Evolutionary conservation across 2,113 vertebrate genomes (phyloP), one percentile per base, ranked within the genome.

Genomic region (Myiagra hebetior): DNA sequence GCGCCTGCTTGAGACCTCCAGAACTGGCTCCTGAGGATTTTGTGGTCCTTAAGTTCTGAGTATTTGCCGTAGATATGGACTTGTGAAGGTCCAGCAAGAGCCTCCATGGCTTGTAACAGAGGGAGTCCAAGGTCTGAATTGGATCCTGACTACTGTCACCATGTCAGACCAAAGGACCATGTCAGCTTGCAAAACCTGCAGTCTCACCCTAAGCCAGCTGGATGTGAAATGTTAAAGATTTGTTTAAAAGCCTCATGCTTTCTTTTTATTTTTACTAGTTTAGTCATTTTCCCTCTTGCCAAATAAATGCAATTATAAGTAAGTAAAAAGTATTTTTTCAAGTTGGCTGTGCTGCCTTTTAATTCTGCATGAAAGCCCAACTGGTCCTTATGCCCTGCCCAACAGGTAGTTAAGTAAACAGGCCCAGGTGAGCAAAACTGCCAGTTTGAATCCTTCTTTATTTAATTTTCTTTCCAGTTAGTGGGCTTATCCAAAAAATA

Each of bases 291-390:
- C 92, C 90, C 82, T 78, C 85, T 88, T 92, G 91, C 78, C 75
- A 27, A 88, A 93, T 95, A 94, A 96, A 94, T 72, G 56, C n/a
- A 90, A 81, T 96, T 90, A 87, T n/a, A 73, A 87, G 79, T 87
- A 85, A 81, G 69, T 91, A 85, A 86, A 91, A 93, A 84, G 39
- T 57, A 41, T 69, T 86, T 90, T 92, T 84, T 78, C 75, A 62
- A 80, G 75, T 46, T 86, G 63, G 67, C 78, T 72, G 7, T 28
- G 31, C 60, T 69, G 93, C 76, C 50, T 88, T 95, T 96, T 82
- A 92, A 93, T 96, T 77, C 91, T 49, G 33, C 60, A 31, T 31
- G 42, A 89, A 88, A 89, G 86, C 33, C 24, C 52, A 91, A 56
- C 33, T 88, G 79, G 64, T 96, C 67, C 68, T 47, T 84, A 22